Conservation (phyloP, 2,888 invertebrate species). For the Philereme vetulata region DNA sequence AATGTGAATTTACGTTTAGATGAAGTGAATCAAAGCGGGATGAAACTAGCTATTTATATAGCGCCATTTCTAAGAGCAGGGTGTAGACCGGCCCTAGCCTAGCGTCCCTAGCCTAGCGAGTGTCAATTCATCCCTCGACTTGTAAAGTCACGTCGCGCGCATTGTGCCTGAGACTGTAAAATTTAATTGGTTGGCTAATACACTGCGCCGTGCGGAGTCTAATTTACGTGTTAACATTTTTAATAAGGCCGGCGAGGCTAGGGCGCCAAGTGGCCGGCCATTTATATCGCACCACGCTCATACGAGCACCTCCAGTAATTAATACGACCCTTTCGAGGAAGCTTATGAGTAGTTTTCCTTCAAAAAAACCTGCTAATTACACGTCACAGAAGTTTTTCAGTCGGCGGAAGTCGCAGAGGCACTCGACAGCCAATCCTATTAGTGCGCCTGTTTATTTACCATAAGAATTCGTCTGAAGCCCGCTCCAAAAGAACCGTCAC, state of each 20-base stretch:
- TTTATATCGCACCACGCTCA: conserved; percentile 72
- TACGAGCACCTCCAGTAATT: conserved; percentile 79
- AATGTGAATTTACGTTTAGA: conserved; percentile 37
- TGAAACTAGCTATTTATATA: conserved; percentile 38
- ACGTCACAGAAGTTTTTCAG: conserved; percentile 62
- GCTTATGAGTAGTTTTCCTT: conserved; percentile 83
- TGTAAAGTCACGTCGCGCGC: conserved; percentile 58
- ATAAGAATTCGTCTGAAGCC: conserved; percentile 60
- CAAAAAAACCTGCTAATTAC: conserved; percentile 79
- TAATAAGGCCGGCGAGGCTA: conserved; percentile 79
- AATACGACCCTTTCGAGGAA: conserved; percentile 79
- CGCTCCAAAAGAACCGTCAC: conserved; percentile 61
- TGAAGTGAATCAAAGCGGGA: conserved; percentile 56
- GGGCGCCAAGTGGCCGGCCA: conserved; percentile 81
- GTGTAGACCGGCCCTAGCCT: conserved; percentile 45
- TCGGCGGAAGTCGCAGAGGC: conserved; percentile 44
- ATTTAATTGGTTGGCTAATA: conserved; percentile 82
- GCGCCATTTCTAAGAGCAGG: conserved; percentile 43
- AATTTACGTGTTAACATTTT: conserved; percentile 83
- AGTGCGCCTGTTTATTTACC: conserved; percentile 54
- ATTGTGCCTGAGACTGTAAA: conserved; percentile 71
- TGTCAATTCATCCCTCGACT: conserved; percentile 55
- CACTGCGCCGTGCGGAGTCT: conserved; percentile 68
- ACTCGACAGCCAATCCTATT: conserved; percentile 56
- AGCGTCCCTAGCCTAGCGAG: conserved; percentile 30